phyloP scores from a whole-genome alignment of 2,888 invertebrate species.

The Proisotoma minuta region DNA sequence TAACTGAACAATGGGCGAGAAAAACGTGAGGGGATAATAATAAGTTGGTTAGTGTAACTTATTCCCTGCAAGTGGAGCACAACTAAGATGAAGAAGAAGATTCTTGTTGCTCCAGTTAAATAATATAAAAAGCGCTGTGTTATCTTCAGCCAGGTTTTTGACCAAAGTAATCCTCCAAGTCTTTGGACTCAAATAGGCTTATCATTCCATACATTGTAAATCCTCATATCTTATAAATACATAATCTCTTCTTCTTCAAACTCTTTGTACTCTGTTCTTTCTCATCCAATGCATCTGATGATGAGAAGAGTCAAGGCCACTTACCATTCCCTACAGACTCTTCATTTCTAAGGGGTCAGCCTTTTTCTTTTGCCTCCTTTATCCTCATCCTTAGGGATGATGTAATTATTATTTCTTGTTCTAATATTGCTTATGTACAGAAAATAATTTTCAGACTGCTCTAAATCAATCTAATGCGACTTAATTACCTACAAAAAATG shows the following conservation, averaged over 20 bases:
- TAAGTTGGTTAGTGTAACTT: no score
- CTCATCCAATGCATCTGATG: not conserved
- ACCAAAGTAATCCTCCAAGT: not conserved
- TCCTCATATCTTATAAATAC: not conserved
- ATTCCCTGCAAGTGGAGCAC: no score
- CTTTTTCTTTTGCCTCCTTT: not conserved
- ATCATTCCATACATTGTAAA: not conserved
- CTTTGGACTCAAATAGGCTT: not conserved
- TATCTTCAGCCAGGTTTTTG: not conserved
- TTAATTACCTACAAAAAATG: no score
- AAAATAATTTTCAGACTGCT: no score
- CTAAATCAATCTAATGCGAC: no score
- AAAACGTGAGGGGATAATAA: no score
- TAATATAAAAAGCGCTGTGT: not conserved
- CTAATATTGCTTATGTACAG: no score
- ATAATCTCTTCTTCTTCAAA: not conserved
- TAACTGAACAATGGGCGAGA: no score
- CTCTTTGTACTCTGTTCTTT: not conserved
- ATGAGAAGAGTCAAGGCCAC: constrained; percentile 6
- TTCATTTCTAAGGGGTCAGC: not conserved
- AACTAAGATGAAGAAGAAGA: no score
- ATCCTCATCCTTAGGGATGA: no score
- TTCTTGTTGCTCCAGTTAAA: not conserved
- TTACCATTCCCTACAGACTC: not conserved
- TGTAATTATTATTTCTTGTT: no score